Evolutionary conservation across 2,113 vertebrate species (phyloP).

Genomic region (Haemorhous mexicanus): DNA sequence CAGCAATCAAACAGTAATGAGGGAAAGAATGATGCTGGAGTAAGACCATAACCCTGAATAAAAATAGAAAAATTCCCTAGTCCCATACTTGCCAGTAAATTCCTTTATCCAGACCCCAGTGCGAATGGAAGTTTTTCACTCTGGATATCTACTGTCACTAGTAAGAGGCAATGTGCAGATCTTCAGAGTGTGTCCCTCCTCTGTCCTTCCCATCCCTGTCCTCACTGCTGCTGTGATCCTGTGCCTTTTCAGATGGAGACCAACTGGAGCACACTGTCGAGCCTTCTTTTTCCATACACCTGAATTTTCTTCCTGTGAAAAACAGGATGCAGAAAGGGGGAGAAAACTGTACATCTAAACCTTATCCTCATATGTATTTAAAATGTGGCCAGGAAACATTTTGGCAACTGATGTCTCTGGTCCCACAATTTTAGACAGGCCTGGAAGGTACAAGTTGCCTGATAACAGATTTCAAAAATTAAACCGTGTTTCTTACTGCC

Average conservation of each 20-base stretch:
- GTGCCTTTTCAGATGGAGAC: not conserved
- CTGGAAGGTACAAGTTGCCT: not conserved
- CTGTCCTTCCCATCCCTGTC: not conserved
- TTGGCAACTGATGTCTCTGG: not conserved
- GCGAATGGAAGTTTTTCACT: not conserved
- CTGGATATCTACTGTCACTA: accelerated
- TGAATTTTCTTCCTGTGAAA: not conserved
- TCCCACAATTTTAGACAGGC: not conserved
- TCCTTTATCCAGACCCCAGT: not conserved
- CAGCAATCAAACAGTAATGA: not conserved
- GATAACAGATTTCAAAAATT: not conserved
- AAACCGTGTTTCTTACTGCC: not conserved
- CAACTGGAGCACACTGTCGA: not conserved
- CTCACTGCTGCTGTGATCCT: not conserved
- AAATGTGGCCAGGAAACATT: not conserved
- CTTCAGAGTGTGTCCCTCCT: not conserved
- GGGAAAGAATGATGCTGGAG: not conserved
- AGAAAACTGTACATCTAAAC: not conserved
- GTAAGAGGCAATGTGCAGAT: not conserved
- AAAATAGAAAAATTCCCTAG: not conserved
- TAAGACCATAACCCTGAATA: not conserved
- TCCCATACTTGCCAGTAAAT: not conserved
- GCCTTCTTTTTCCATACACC: not conserved
- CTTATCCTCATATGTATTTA: not conserved
- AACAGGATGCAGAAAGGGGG: not conserved